Evolutionary conservation across 2,113 vertebrate species (phyloP), one percentile per base, ranked within the genome.

Genomic region (Garra rufa): DNA sequence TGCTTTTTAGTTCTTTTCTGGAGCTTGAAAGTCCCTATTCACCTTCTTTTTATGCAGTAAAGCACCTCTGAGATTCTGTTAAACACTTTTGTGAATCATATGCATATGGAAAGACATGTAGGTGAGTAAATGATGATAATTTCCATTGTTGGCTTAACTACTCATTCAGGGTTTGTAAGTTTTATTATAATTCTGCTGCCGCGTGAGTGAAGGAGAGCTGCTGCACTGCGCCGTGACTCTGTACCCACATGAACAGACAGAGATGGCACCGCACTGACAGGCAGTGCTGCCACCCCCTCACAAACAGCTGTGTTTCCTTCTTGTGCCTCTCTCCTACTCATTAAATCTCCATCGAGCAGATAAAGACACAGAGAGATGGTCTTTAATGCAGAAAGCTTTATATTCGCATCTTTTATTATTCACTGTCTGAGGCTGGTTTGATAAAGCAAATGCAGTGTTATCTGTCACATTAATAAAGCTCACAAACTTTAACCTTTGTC

Each of bases 231-330:
- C 71, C 65, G 61, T 46, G 57, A 77, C n/a, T 85, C 63, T 76
- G 10, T 77, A n/a, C 67, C 50, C 80, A 86, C 74, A 76, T 57
- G 69, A 80, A 73, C 44, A 57, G 57, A 75, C 57, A 74, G 59
- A 24, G n/a, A 74, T 38, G 70, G 46, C 71, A 70, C 44, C 65
- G 17, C 28, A 11, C 59, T 67, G 59, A 80, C 78, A 82, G 78
- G 17, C 59, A 63, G 38, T 21, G 30, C 19, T 69, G 15, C 61
- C 34, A 57, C 79, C 61, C 46, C 30, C 79, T 55, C 44, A 52
- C 19, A 70, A 70, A 81, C 78, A 81, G 78, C 61, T 67, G 78
- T 44, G 77, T 81, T 67, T 70, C 73, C 52, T n/a, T 44, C 41
- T 43, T 43, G 26, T 50, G 24, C 15, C 73, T 75, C 46, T 75